These are phyloP conservation scores for Heterotis niloticus DNA, from an alignment of 2,113 vertebrate genomes.

Conservation along the genomic window DNA sequence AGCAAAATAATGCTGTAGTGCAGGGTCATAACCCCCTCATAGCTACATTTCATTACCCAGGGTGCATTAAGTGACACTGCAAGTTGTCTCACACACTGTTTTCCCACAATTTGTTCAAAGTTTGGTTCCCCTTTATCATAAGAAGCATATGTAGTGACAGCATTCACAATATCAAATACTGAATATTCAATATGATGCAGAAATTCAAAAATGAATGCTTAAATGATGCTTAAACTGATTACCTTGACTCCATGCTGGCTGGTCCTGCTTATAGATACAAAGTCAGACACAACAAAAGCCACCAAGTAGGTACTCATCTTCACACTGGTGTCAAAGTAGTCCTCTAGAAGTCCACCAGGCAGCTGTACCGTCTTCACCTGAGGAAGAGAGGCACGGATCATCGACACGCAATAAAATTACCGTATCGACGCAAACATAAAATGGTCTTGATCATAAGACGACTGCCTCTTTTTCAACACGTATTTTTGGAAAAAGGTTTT, in stretches of 20 bases:
- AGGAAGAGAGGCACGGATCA: constrained; percentile 31
- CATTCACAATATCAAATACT: too few species aligned
- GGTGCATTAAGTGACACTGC: neutral
- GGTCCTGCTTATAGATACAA: constrained; percentile 78
- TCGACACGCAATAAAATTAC: too few species aligned
- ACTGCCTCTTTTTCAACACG: too few species aligned
- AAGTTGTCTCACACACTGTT: too few species aligned
- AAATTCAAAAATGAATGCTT: too few species aligned
- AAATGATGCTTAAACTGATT: constrained; percentile 27
- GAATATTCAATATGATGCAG: too few species aligned
- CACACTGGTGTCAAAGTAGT: constrained; percentile 80
- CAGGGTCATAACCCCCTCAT: too few species aligned
- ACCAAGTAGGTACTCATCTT: constrained; percentile 91
- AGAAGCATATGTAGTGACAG: neutral
- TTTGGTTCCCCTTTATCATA: neutral
- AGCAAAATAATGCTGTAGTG: too few species aligned
- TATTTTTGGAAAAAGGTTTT: too few species aligned
- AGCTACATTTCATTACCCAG: neutral
- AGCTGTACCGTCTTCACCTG: constrained; percentile 73
- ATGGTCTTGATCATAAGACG: too few species aligned
- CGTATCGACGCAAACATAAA: too few species aligned
- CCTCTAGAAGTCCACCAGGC: constrained; percentile 71
- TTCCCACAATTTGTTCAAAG: neutral
- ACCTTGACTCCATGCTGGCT: constrained; percentile 79
- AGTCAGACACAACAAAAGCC: constrained; percentile 86